Evolutionary conservation across 2,888 invertebrate species (phyloP).

Genomic region (Macaria liturata): DNA sequence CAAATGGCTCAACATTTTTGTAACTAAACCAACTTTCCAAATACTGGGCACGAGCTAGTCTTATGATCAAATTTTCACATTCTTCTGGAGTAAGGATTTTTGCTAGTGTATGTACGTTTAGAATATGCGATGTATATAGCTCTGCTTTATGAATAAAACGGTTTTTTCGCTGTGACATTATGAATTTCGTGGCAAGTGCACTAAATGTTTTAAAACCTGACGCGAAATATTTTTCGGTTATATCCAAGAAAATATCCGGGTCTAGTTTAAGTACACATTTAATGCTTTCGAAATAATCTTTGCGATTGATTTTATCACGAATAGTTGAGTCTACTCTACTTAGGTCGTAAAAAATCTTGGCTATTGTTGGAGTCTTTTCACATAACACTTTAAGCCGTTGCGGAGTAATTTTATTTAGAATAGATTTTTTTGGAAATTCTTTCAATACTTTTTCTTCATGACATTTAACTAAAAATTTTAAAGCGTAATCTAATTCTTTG

Average conservation of each 20-base stretch:
- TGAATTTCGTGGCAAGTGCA: slow-evolving; percentile 44
- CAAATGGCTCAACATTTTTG: slow-evolving; percentile 51
- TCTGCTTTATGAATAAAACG: slow-evolving; percentile 53
- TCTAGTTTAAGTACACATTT: slow-evolving; percentile 51
- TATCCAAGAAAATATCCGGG: slow-evolving; percentile 48
- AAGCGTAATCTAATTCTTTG: slow-evolving; percentile 42
- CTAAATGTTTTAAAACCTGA: slow-evolving; percentile 35
- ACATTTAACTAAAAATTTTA: slow-evolving; percentile 55
- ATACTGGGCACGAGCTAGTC: slow-evolving; percentile 53
- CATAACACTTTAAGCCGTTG: slow-evolving; percentile 52
- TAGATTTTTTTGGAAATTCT: slow-evolving; percentile 40
- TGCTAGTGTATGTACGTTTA: slow-evolving; percentile 51
- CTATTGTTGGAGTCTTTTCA: slow-evolving; percentile 49
- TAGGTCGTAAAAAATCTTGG: slow-evolving; percentile 54
- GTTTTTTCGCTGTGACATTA: slow-evolving; percentile 48
- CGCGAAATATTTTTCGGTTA: slow-evolving; percentile 52
- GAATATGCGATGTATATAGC: slow-evolving; percentile 49
- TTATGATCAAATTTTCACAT: slow-evolving; percentile 49
- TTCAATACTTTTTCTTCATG: slow-evolving; percentile 44
- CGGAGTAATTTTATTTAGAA: slow-evolving; percentile 46
- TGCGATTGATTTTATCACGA: slow-evolving; percentile 1
- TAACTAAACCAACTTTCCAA: slow-evolving; percentile 50
- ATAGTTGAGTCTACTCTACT: slow-evolving; percentile 27
- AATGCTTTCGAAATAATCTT: slow-evolving; percentile 46
- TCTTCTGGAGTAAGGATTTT: slow-evolving; percentile 46